A percentile compares a stretch with the other conserved stretches of the same genome.
These are phyloP conservation scores for Mythimna impura DNA, from an alignment of 2,888 invertebrate species.

Conservation along the genomic window DNA sequence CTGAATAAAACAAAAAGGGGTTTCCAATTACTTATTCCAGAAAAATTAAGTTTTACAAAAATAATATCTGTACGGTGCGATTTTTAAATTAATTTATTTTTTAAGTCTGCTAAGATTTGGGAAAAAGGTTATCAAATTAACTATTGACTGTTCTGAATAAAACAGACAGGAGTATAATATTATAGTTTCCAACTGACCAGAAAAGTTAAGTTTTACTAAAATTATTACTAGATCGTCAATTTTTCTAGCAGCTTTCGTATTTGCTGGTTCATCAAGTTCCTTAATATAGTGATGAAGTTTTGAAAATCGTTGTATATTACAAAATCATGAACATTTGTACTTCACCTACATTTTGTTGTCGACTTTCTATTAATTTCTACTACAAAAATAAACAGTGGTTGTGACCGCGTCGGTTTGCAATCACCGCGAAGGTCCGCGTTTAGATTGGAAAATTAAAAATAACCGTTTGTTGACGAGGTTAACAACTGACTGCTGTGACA, in stretches of 20 bases:
- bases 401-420: constrained; percentile 67
- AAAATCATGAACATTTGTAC: constrained; percentile 48
- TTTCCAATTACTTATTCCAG: too few species aligned
- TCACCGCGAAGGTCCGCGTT: constrained; percentile 72
- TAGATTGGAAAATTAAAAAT: constrained; percentile 70
- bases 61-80: too few species aligned
- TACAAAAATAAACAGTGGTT: constrained; percentile 71
- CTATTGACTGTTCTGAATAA: too few species aligned
- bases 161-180: too few species aligned
- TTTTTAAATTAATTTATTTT: too few species aligned
- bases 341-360: constrained; percentile 64
- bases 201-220: not conserved
- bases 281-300: not conserved
- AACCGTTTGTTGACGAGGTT: constrained; percentile 71
- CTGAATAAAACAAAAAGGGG: too few species aligned
- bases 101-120: too few species aligned
- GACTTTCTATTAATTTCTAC: constrained; percentile 67
- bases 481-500: constrained; percentile 69
- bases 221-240: not conserved
- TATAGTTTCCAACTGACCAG: not conserved
- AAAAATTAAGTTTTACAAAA: too few species aligned
- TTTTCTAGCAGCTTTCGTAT: not conserved
- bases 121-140: too few species aligned
- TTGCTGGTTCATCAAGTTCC: not conserved
- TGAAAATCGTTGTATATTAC: constrained; percentile 8